A percentile compares a stretch with the other conserved stretches of the same genome.
These are phyloP conservation scores for Dicycla oo DNA, from an alignment of 2,888 invertebrate species.

Conservation along the genomic window DNA sequence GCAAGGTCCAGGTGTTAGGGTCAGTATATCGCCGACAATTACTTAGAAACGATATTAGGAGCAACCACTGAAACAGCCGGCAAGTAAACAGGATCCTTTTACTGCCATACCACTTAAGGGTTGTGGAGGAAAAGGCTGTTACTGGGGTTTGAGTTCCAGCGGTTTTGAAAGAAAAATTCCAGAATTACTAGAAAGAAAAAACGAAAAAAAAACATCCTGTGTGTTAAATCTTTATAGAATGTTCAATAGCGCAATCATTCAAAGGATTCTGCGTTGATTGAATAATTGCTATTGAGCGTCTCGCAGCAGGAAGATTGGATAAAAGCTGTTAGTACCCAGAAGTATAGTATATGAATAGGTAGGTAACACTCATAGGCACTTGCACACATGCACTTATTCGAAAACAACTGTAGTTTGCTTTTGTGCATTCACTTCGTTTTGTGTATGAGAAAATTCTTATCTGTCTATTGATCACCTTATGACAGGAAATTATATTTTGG, in stretches of 20 bases:
- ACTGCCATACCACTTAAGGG: conserved; percentile 74
- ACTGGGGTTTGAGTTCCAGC: conserved; percentile 42
- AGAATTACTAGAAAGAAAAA: background rate
- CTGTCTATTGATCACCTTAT: too few relatives aligned
- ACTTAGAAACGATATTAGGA: conserved; percentile 77
- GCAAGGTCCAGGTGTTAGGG: conserved; percentile 68
- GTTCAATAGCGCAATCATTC: conserved; percentile 9
- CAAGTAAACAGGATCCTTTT: conserved; percentile 80
- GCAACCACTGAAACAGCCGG: conserved; percentile 63
- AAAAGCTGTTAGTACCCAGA: background rate
- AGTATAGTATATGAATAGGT: background rate
- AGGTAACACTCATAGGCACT: too few relatives aligned
- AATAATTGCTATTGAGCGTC: conserved; percentile 13
- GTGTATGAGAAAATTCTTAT: too few relatives aligned
- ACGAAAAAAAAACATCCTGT: background rate
- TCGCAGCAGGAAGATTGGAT: background rate
- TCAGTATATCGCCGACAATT: conserved; percentile 74
- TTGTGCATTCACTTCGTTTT: background rate
- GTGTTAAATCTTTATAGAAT: background rate
- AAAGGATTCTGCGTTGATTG: conserved; percentile 17
- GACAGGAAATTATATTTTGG: too few relatives aligned
- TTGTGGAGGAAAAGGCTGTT: conserved; percentile 67
- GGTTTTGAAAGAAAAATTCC: background rate
- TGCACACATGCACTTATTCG: background rate
- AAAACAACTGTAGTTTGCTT: background rate